Evolutionary conservation across 2,797 vertebrate species (phyloP).

Genomic region (Saxicola maurus): DNA sequence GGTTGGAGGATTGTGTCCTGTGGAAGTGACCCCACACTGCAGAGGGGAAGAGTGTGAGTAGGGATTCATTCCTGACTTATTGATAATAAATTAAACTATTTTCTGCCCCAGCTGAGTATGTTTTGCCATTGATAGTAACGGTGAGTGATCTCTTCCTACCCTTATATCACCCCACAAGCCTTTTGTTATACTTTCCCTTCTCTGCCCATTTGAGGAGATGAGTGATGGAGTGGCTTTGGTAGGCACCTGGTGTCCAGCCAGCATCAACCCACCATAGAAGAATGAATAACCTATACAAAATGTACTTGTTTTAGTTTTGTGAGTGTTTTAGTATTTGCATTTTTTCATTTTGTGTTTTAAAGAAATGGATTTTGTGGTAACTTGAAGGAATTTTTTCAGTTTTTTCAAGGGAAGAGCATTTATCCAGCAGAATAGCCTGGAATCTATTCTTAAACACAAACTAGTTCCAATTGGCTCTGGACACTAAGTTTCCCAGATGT

Average conservation of each 20-base stretch:
- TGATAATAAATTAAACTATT: not conserved
- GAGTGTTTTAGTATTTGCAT: fast-evolving
- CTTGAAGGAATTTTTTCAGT: not conserved
- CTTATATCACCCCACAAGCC: fast-evolving
- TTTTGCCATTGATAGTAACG: fast-evolving
- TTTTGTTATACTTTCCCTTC: not conserved
- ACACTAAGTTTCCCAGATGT: not conserved
- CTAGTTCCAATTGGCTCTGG: not conserved
- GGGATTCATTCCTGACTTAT: not conserved
- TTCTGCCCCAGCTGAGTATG: fast-evolving
- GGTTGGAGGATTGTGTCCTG: no score
- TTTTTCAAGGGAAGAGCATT: not conserved
- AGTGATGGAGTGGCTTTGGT: not conserved
- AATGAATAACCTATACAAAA: not conserved
- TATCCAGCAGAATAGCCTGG: not conserved
- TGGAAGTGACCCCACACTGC: not conserved
- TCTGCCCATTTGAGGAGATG: not conserved
- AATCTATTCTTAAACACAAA: not conserved
- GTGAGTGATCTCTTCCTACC: not conserved
- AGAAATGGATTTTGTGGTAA: not conserved
- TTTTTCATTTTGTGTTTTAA: not conserved
- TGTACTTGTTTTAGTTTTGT: not conserved
- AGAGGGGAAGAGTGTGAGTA: not conserved
- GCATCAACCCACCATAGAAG: not conserved
- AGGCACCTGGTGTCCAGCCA: not conserved